phyloP scores from a whole-genome alignment of 2,888 invertebrate species.

The Perizoma affinitatum region DNA sequence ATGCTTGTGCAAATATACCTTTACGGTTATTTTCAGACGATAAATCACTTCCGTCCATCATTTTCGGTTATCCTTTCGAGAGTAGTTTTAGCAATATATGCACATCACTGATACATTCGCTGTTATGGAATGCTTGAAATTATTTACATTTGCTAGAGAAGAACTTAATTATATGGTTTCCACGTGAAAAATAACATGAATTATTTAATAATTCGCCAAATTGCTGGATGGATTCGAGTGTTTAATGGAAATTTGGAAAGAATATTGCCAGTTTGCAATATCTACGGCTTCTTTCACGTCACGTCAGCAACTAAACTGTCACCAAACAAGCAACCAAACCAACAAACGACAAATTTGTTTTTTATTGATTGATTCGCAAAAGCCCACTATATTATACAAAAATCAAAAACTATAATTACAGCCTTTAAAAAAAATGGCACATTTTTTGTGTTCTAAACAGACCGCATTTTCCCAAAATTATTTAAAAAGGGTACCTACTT shows the following conservation, averaged over 20 bases:
- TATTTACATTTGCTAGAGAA: constrained; percentile 13
- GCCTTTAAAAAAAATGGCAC: too few relatives aligned
- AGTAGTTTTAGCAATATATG: constrained; percentile 25
- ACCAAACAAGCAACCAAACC: constrained; percentile 3
- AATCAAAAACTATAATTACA: too few relatives aligned
- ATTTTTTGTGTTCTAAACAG: too few relatives aligned
- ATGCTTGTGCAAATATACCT: constrained; percentile 86
- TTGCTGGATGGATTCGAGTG: constrained; percentile 25
- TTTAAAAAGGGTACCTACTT: too few relatives aligned
- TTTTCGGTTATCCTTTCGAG: constrained; percentile 48
- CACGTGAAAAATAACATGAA: constrained; percentile 8
- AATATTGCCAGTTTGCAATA: constrained; percentile 32
- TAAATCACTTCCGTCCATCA: constrained; percentile 90
- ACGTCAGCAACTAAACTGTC: constrained; percentile 35
- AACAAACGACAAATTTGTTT: constrained; percentile 9
- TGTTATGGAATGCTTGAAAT: constrained; percentile 10
- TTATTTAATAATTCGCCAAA: constrained; percentile 9
- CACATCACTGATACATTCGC: constrained; percentile 46
- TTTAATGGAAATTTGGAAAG: constrained; percentile 21
- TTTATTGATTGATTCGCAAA: neutral
- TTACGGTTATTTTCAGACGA: constrained; percentile 83
- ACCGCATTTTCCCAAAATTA: too few relatives aligned
- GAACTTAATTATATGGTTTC: constrained; percentile 17
- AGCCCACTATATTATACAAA: too few relatives aligned
- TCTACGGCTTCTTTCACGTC: constrained; percentile 24